Conservation (phyloP, 1,140 invertebrate genomes). For the Helicoverpa armigera region DNA sequence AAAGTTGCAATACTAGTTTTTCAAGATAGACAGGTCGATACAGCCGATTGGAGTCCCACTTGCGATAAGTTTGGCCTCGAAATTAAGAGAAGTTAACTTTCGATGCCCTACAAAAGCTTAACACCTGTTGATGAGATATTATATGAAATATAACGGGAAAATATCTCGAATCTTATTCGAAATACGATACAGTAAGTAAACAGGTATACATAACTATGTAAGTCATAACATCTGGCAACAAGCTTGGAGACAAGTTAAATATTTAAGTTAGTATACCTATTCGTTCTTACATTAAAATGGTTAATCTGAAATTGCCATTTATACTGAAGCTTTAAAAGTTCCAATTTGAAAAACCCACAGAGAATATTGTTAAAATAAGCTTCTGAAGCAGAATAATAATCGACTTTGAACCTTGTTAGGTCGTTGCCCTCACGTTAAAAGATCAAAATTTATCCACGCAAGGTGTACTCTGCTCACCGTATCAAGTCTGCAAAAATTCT, state of each 20-base stretch:
- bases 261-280: too few relatives aligned
- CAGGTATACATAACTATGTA: too few relatives aligned
- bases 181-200: conserved; percentile 9
- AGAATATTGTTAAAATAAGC: background rate
- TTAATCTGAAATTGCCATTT: too few relatives aligned
- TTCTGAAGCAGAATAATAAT: conserved; percentile 42
- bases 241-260: background rate
- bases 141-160: background rate
- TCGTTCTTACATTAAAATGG: too few relatives aligned
- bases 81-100: conserved; percentile 63
- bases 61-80: conserved; percentile 71
- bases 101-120: conserved; percentile 53
- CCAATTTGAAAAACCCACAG: background rate
- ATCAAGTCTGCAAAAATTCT: conserved; percentile 15
- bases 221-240: background rate
- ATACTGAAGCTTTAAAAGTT: background rate
- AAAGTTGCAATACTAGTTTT: conserved; percentile 81
- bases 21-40: conserved; percentile 71
- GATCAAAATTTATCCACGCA: conserved; percentile 59
- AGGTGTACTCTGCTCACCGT: conserved; percentile 47
- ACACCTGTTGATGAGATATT: conserved; percentile 30
- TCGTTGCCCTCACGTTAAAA: conserved; percentile 52
- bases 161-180: background rate
- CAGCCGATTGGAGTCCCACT: conserved; percentile 58
- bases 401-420: conserved; percentile 37